phyloP scores from a whole-genome alignment of 2,113 vertebrate species.

The Phocoena phocoena region DNA sequence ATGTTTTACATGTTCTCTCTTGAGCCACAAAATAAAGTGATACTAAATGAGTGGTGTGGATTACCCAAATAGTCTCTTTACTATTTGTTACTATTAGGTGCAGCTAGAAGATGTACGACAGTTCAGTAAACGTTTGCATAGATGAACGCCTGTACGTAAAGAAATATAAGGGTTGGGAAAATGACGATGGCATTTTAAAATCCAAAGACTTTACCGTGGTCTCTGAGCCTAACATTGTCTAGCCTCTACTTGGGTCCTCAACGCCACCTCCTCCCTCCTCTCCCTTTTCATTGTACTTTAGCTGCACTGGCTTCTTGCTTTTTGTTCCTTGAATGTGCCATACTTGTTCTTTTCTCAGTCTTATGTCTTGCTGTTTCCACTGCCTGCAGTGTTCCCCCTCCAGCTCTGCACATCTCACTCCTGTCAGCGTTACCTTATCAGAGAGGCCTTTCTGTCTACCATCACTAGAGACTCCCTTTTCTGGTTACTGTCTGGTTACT shows the following conservation, averaged over 20 bases:
- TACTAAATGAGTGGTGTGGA: neutral
- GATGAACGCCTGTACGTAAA: neutral
- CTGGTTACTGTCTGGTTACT: neutral
- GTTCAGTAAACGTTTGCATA: neutral
- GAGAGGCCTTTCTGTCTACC: neutral
- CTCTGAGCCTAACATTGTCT: neutral
- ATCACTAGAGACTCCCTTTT: neutral
- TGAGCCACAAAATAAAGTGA: neutral
- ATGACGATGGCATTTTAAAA: neutral
- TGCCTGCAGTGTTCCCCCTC: neutral
- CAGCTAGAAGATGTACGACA: neutral
- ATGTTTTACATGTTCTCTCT: neutral
- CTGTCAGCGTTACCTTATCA: neutral
- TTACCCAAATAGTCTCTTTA: neutral
- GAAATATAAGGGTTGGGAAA: neutral
- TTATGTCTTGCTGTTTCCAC: neutral
- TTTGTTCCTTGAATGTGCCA: neutral
- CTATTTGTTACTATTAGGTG: neutral
- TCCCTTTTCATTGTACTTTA: neutral
- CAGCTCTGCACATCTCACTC: neutral
- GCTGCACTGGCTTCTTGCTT: neutral
- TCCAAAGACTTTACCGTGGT: neutral
- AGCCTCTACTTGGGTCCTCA: neutral
- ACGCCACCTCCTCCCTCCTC: neutral
- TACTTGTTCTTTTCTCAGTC: neutral